Base-by-base conservation (phyloP, 1,140 invertebrate species). In the Agrypnia vestita region DNA sequence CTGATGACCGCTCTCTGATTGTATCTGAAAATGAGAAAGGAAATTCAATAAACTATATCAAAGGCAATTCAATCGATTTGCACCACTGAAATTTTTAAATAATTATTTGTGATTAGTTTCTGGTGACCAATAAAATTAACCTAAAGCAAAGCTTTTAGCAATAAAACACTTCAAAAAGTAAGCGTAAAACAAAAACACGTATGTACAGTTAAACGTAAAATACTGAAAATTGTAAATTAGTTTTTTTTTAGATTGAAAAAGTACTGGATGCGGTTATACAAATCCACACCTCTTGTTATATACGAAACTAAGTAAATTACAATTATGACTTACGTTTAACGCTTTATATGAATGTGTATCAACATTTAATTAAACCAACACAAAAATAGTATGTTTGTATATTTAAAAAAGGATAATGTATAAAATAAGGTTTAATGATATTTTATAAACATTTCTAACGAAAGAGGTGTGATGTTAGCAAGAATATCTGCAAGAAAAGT, bases 401-500 rank as follows among this genome's bases (percentile, higher is more conserved):
- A 69, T 21, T 12, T 51, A 51, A 21, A 76, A 76, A 74, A 74
- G 56, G 56, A 74, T 13, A 74, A 56, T 43, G 25, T 74, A 44
- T 74, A 55, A 43, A 74, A 55, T 74, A 21, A 51, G 25, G 44
- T 47, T 71, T 46, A 13, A 47, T 47, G 47, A 71, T 47, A 69
- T 15, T 15, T 9, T 69, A 12, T 74, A 74, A 49, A 47, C 25
- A 64, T 43, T 75, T 69, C 64, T 77, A 83, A 56, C 71, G 82
- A 71, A 83, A 83, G 76, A 83, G 74, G 64, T 81, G 72, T 77
- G 79, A 79, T 19, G 82, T 81, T 49, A 83, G 74, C 47, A 74
- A 79, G 78, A 79, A 81, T 71, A 83, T 81, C 82, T 83, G 82
- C 53, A 74, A 56, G n/a, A 82, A 76, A 77, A 78, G 72, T 59